These are phyloP conservation scores for Taurulus bubalis DNA, from an alignment of 2,113 vertebrate species.

Conservation along the genomic window DNA sequence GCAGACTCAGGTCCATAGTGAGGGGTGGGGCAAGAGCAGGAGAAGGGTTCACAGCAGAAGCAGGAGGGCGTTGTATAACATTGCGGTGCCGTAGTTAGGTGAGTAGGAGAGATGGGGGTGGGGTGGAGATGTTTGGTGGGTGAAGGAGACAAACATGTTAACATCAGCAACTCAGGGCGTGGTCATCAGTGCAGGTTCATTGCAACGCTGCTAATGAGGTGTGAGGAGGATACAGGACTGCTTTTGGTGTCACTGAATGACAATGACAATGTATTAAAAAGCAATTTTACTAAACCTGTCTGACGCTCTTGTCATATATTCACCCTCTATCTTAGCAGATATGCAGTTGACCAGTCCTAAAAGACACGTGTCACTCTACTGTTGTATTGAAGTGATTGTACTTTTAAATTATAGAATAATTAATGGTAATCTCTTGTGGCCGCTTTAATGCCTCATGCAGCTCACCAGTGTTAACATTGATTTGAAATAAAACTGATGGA, in stretches of 20 bases:
- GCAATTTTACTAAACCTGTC: background rate
- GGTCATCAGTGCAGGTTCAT: conserved; percentile 41
- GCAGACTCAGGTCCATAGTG: background rate
- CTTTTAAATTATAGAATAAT: conserved; percentile 2
- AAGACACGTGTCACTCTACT: no score
- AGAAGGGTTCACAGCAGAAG: conserved; percentile 26
- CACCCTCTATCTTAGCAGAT: background rate
- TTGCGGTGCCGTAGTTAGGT: conserved; percentile 49
- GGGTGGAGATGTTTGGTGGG: conserved; percentile 22
- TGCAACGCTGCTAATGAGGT: conserved; percentile 31
- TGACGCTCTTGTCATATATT: background rate
- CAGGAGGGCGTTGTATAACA: conserved; percentile 67
- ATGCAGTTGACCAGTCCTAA: conserved; percentile 18
- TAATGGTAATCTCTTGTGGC: background rate
- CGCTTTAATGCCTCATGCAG: background rate
- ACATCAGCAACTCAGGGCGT: conserved; percentile 56
- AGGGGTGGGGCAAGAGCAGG: conserved; percentile 33
- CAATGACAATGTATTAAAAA: background rate
- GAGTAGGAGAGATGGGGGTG: conserved; percentile 40
- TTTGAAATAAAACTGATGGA: conserved; percentile 22
- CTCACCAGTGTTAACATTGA: conserved; percentile 16
- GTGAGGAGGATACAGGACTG: background rate
- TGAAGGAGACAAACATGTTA: conserved; percentile 27
- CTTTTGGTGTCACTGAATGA: background rate
- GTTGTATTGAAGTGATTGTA: conserved; percentile 3